Base-by-base conservation (phyloP, 2,888 invertebrate species). In the Yponomeuta evonymella region DNA sequence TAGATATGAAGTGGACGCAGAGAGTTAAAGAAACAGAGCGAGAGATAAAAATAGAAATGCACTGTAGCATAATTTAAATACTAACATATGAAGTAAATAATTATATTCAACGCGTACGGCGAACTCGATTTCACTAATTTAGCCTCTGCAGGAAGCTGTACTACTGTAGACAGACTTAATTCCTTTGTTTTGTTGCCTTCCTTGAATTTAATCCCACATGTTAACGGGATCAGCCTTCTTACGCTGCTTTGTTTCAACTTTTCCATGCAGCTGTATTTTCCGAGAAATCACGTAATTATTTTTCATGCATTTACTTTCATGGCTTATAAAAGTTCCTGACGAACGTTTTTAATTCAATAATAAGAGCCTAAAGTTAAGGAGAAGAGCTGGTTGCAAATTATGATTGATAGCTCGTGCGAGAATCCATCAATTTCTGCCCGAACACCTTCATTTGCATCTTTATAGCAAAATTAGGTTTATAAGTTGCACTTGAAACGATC, bases 341-440 rank as follows among this genome's bases (percentile, higher is more conserved):
- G 51, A 58, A 4, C 76, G 83, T 80, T 87, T 86, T 88, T 87
- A 85, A 87, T 89, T 88, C 82, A 87, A 88, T 89, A 86, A 83
- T 79, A 79, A 77, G 73, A 76, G 65, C 11, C 30, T 65, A 65
- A 29, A 30, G 29, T 65, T 58, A 58, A 58, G 15, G 33, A 79
- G 78, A 81, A 76, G 81, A 81, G 79, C 81, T 79, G 82, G 83
- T 79, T 82, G 80, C 82, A 86, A 87, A 88, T 88, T 88, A 86
- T 89, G 89, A 89, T 89, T 88, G 87, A 89, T 89, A 83, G 87
- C 82, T 81, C 77, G 81, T 81, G 83, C 86, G 82, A 79, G 79
- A 76, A 77, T 80, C 83, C 83, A 88, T 88, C 85, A 87, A 87
- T 89, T 86, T 82, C 78, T 78, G 77, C 76, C 76, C 75, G 75